A percentile compares a stretch with the other conserved stretches of the same genome.
These are phyloP conservation scores for Tokudaia tokunoshimensis DNA, from an alignment of 2,797 vertebrate genomes.

Conservation along the genomic window DNA sequence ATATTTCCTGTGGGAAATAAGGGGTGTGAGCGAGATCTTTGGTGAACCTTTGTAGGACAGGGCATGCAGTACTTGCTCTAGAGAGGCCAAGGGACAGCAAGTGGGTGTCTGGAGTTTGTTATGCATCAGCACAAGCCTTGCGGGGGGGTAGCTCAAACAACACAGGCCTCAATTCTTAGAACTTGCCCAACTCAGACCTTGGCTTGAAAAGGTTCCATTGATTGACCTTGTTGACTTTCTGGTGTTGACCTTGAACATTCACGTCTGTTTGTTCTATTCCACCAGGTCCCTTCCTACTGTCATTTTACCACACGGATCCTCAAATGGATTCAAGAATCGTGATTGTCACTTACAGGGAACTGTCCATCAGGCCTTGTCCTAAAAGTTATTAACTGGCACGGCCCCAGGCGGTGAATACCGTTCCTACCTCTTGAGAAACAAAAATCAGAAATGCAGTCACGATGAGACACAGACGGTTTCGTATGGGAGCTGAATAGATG, in stretches of 20 bases:
- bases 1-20: neutral
- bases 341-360: accelerated
- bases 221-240: neutral
- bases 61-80: neutral
- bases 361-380: neutral
- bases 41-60: accelerated
- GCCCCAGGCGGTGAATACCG: accelerated
- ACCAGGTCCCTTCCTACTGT: neutral
- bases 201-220: neutral
- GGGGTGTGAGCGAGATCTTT: accelerated
- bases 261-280: conserved; percentile 51
- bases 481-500: too few species aligned
- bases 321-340: accelerated
- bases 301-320: neutral
- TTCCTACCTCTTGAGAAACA: neutral
- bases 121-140: neutral
- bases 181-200: conserved; percentile 53
- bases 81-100: neutral
- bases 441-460: neutral
- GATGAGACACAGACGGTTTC: neutral
- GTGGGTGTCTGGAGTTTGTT: neutral
- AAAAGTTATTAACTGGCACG: neutral
- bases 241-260: neutral
- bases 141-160: neutral
- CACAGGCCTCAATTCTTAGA: neutral